A percentile compares a stretch with the other conserved stretches of the same genome.
These are phyloP conservation scores for Lordiphosa andalusiaca DNA, from an alignment of 2,888 invertebrate genomes.

Conservation along the genomic window DNA sequence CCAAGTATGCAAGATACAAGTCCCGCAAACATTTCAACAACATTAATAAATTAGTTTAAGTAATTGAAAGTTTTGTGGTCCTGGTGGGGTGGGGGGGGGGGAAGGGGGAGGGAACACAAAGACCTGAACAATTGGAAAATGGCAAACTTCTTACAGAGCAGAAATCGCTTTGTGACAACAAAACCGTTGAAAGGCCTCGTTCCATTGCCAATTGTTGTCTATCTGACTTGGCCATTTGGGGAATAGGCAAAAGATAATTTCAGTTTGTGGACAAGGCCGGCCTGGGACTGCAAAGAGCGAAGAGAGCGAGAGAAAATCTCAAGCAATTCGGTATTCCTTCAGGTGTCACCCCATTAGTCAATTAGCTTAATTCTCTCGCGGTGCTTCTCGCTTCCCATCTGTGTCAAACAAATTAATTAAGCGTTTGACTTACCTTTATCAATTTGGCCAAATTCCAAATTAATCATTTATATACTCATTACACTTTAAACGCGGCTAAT, in stretches of 20 bases:
- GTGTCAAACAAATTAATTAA: constrained; percentile 11
- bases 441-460: constrained; percentile 52
- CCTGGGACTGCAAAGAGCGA: not conserved
- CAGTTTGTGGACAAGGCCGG: not conserved
- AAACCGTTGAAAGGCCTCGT: constrained; percentile 19
- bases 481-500: constrained; percentile 64
- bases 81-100: constrained; percentile 2
- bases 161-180: constrained; percentile 34
- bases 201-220: not conserved
- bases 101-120: too few relatives aligned
- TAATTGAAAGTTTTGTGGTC: constrained; percentile 53
- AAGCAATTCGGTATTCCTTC: constrained; percentile 6
- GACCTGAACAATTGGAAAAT: constrained; percentile 33
- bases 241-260: constrained; percentile 12
- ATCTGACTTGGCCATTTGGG: not conserved
- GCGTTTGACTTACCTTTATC: constrained; percentile 35
- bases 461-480: constrained; percentile 69
- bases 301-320: constrained; percentile 6
- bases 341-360: constrained; percentile 52
- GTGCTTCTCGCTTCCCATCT: not conserved
- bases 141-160: constrained; percentile 40
- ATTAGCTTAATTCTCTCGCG: constrained; percentile 53
- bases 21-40: constrained; percentile 29
- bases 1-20: constrained; percentile 10
- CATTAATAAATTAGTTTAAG: constrained; percentile 60